A percentile compares a stretch with the other conserved stretches of the same genome.
Conservation (phyloP, 2,888 invertebrate genomes). For the Coenonympha arcania region DNA sequence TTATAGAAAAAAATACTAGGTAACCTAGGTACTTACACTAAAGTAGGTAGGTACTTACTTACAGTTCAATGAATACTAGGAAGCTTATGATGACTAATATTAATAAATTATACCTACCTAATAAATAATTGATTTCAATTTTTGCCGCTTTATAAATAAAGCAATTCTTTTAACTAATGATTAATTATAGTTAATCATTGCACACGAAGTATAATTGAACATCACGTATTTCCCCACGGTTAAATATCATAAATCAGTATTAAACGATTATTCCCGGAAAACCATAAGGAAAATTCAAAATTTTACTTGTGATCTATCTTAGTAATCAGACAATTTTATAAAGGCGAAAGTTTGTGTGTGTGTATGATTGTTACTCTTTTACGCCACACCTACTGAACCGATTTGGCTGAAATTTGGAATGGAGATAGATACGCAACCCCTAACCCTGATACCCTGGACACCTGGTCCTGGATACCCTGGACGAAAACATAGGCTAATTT, state of each 20-base stretch:
- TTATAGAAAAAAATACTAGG: background rate
- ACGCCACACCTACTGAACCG: too few relatives aligned
- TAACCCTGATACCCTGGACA: too few relatives aligned
- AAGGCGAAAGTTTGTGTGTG: too few relatives aligned
- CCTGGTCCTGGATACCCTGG: too few relatives aligned
- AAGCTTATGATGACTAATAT: background rate
- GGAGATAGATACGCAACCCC: too few relatives aligned
- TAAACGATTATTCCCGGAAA: constrained; percentile 21
- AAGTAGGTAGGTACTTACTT: background rate
- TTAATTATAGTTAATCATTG: background rate
- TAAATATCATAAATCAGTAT: constrained; percentile 13
- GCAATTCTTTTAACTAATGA: background rate
- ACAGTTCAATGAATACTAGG: background rate
- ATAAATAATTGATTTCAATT: too few relatives aligned
- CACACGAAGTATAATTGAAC: background rate
- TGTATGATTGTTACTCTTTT: too few relatives aligned
- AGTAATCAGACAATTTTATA: background rate
- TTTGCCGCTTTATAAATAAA: background rate
- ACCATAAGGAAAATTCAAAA: constrained; percentile 15
- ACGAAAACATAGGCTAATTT: too few relatives aligned
- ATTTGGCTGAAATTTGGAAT: too few relatives aligned
- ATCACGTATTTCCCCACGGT: constrained; percentile 13
- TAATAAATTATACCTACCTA: too few relatives aligned
- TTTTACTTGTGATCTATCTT: background rate
- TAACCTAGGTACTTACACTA: background rate